Conservation (phyloP, 2,113 vertebrate genomes). For the Ailuropoda melanoleuca region DNA sequence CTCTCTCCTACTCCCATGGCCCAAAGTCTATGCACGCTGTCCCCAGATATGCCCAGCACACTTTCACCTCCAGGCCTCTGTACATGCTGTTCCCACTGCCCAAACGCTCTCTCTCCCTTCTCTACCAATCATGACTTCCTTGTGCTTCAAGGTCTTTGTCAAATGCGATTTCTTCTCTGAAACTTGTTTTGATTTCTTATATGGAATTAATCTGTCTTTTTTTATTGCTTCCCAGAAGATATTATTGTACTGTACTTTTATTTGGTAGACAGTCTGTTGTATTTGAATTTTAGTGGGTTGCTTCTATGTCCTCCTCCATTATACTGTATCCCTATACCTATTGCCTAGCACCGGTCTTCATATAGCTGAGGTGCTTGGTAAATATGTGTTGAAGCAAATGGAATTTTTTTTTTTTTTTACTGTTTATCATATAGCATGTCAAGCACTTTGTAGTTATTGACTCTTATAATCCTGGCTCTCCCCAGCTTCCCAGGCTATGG, state of each 20-base stretch:
- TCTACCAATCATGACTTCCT: background rate
- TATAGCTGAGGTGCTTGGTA: background rate
- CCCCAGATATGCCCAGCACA: background rate
- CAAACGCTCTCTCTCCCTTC: background rate
- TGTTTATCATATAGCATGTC: background rate
- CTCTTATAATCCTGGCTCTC: background rate
- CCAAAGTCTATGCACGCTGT: background rate
- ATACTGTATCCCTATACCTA: background rate
- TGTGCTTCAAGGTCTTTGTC: background rate
- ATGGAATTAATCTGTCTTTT: background rate
- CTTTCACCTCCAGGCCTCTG: background rate
- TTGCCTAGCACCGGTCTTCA: background rate
- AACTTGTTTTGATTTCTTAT: constrained; percentile 1
- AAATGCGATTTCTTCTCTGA: background rate
- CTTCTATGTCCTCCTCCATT: background rate
- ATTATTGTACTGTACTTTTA: background rate
- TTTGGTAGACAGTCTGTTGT: background rate
- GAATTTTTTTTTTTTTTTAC: background rate
- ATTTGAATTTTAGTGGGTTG: background rate
- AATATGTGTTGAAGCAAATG: background rate
- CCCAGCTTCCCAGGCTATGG: background rate
- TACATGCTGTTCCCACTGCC: background rate
- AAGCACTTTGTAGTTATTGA: background rate
- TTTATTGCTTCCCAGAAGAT: background rate
- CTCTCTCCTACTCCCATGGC: background rate